Evolutionary conservation across 2,113 vertebrate genomes (phyloP).

Genomic region (Trogon melanurus): DNA sequence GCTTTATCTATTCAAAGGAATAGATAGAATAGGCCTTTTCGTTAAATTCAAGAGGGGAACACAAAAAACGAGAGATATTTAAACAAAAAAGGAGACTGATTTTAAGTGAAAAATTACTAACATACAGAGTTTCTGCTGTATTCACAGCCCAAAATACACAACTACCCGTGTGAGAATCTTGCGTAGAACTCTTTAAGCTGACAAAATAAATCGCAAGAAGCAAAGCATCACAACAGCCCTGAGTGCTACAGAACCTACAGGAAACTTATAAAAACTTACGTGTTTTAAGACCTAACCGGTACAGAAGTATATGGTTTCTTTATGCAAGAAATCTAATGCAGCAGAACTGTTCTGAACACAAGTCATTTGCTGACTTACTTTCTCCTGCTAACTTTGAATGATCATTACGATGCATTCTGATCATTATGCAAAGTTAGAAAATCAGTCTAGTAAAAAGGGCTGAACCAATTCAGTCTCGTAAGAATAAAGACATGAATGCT

Average conservation of each 20-base stretch:
- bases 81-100: neutral
- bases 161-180: neutral
- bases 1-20: neutral
- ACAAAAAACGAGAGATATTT: neutral
- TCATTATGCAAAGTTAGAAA: neutral
- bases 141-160: neutral
- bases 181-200: neutral
- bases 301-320: neutral
- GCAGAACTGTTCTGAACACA: neutral
- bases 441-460: neutral
- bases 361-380: neutral
- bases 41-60: neutral
- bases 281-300: neutral
- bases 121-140: neutral
- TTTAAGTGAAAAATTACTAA: neutral
- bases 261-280: neutral
- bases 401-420: neutral
- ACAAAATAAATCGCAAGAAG: neutral
- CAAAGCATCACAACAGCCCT: neutral
- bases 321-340: neutral
- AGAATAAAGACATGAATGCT: neutral
- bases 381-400: neutral
- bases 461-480: neutral
- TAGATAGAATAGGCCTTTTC: neutral
- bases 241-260: neutral